Evolutionary conservation across 2,113 vertebrate genomes (phyloP), one percentile per base, ranked within the genome.

Genomic region (Microtus ochrogaster): DNA sequence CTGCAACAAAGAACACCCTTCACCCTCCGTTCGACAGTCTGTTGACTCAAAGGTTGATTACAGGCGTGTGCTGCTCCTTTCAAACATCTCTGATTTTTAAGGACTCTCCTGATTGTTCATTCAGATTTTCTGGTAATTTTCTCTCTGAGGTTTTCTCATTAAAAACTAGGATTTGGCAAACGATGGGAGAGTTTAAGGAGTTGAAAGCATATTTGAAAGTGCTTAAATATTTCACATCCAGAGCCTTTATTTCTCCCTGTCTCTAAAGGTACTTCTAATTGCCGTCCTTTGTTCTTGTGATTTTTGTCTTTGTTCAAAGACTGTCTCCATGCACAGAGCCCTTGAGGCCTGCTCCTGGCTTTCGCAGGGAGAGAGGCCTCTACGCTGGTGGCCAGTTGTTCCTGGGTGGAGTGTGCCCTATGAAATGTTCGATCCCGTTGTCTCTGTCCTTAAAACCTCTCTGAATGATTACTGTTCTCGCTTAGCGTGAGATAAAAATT

Each of bases 71-170:
- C 96, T 86, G 33, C 79, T 82, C 93, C 73, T 93, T 93, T 98
- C 91, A 95, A 97, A 96, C 79, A 74, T 94, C 95, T 81, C 95
- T 85, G 95, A 83, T 97, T 98, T 98, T 98, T 89, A 97, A 98
- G 92, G 89, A 90, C 93, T 97, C 52, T 66, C 41, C 49, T 87
- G 74, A 98, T 98, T 97, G 90, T 98, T 98, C 96, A 96, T 98
- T 98, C 79, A 96, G 92, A 94, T 96, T 97, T 78, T 79, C 78
- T 28, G 11, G 22, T 86, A 66, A 88, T 55, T 96, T 93, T 98
- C 96, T 97, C 96, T 98, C 96, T 98, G 82, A 78, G 63, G 82
- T 97, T 77, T 98, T 74, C 96, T 98, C 98, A 98, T 98, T 98
- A 98, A 98, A 99, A 98, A 94, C 28, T 82, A 41, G 74, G 52